phyloP scores from a whole-genome alignment of 2,888 invertebrate genomes.

The Lycia hirtaria region DNA sequence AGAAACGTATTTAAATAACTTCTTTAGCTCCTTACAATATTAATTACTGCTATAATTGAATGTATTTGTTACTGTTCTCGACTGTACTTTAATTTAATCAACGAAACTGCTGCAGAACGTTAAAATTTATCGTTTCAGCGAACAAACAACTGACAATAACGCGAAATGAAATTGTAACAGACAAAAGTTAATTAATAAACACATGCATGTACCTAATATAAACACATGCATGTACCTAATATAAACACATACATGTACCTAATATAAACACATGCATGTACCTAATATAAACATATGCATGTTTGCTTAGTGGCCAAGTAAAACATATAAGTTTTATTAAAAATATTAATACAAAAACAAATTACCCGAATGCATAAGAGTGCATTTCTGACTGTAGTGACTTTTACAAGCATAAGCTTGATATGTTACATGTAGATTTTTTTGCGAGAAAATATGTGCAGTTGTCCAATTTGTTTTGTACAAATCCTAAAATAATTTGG shows the following conservation, averaged over 20 bases:
- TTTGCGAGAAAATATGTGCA: too few species aligned
- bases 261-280: too few species aligned
- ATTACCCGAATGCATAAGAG: too few species aligned
- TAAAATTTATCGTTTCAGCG: slow-evolving; percentile 15
- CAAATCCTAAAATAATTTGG: too few species aligned
- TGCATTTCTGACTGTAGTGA: too few species aligned
- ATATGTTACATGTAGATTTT: too few species aligned
- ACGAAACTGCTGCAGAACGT: slow-evolving; percentile 24
- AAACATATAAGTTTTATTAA: too few species aligned
- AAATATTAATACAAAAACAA: too few species aligned
- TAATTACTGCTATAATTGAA: background rate
- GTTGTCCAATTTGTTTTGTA: too few species aligned
- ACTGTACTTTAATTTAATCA: slow-evolving; percentile 25
- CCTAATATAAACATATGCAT: too few species aligned
- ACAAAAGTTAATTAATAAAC: slow-evolving; percentile 10
- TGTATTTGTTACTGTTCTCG: slow-evolving; percentile 4
- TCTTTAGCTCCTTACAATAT: background rate
- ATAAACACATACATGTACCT: background rate
- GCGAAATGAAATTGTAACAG: slow-evolving; percentile 20
- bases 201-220: background rate
- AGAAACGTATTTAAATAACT: background rate
- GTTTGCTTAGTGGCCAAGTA: too few species aligned
- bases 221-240: background rate
- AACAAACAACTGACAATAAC: slow-evolving; percentile 18
- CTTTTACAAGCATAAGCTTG: too few species aligned